Base-by-base conservation (phyloP, 1,140 invertebrate species). In the Streblospio benedicti region DNA sequence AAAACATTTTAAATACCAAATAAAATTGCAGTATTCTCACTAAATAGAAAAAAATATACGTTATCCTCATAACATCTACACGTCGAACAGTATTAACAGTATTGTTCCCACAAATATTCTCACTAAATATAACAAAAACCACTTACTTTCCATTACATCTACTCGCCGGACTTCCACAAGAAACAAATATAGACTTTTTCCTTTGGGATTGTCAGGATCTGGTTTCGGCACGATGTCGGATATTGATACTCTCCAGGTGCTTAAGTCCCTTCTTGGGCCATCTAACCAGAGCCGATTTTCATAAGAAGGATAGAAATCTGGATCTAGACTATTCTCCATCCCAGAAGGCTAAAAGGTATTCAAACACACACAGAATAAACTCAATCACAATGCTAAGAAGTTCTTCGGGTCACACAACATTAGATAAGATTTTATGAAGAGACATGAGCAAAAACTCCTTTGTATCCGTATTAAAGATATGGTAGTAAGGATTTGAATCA, bases 181-280 rank as follows among this genome's bases (percentile, higher is more conserved):
- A 72, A 86, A 88, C 53, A 83, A 79, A 58, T 77, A 74, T 54
- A 71, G 70, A 55, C 76, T 77, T 65, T 78, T 79, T 23, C 71
- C 76, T 31, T 57, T 57, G 0, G 45, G 54, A 33, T 62, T 62
- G 47, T 62, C 53, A 14, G 72, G 72, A 61, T 84, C 81, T 5
- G 76, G 64, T 44, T 71, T 68, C 12, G 74, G 74, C 20, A 83
- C 80, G 0, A 85, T 79, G 28, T 80, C 73, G 1, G 84, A 83
- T 41, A 89, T 84, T 6, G 82, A 83, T 0, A 88, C 81, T 60
- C 84, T 71, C 86, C 86, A 89, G 0, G 84, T 81, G 64, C 83
- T 87, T 9, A 89, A 72, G 71, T 88, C 86, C 59, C 85, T 79
- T 32, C 65, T 71, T 54, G 64, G 72, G 71, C 61, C 71, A 59